These are phyloP conservation scores for Panagrolaimus sp. DNA, from an alignment of 1,140 invertebrate genomes.

Conservation along the genomic window DNA sequence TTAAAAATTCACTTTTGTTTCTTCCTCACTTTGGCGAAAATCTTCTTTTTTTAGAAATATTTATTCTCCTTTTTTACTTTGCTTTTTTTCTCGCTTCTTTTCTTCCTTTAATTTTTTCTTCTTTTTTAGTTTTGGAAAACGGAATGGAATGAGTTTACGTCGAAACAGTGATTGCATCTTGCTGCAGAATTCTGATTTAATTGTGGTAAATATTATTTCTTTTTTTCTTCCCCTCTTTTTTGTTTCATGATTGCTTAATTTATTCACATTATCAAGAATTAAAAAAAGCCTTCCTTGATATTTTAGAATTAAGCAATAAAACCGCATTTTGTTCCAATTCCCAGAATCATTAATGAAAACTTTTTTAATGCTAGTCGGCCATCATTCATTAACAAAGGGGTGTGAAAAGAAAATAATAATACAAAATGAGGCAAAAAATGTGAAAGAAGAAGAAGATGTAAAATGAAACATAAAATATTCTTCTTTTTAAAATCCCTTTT, in stretches of 20 bases:
- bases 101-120: background rate
- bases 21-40: too few species aligned
- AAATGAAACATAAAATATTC: too few species aligned
- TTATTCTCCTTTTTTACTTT: too few species aligned
- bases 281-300: background rate
- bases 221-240: conserved; percentile 2
- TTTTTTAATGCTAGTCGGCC: background rate
- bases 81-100: too few species aligned
- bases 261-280: conserved; percentile 9
- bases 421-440: too few species aligned
- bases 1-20: too few species aligned
- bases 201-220: conserved; percentile 40
- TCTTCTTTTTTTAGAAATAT: too few species aligned
- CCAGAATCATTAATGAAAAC: background rate
- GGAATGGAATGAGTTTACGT: conserved; percentile 44
- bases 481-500: too few species aligned
- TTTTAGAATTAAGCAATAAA: background rate
- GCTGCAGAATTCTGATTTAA: conserved; percentile 46
- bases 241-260: conserved; percentile 11
- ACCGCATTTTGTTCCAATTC: background rate
- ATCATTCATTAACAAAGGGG: background rate
- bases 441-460: too few species aligned
- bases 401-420: background rate
- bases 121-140: conserved; percentile 43
- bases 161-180: conserved; percentile 44